Evolutionary conservation across 2,888 invertebrate genomes (phyloP).

Genomic region (Beris morrisii): DNA sequence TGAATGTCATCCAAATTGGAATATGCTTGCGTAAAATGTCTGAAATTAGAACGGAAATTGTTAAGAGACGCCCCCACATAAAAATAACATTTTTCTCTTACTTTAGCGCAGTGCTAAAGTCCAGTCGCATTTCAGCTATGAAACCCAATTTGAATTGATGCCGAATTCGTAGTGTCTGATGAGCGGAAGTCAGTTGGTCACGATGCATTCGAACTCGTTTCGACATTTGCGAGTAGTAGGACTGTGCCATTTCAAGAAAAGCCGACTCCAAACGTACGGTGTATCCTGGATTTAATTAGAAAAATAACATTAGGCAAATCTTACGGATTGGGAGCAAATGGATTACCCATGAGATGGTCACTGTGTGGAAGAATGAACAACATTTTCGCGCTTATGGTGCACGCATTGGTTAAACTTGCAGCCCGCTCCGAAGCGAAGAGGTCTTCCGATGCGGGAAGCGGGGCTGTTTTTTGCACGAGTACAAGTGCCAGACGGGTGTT

Average conservation of each 20-base stretch:
- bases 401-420: slow-evolving; percentile 84
- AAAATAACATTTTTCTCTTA: slow-evolving; percentile 47
- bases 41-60: slow-evolving; percentile 49
- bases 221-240: slow-evolving; percentile 88
- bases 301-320: neutral
- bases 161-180: slow-evolving; percentile 88
- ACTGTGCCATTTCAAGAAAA: slow-evolving; percentile 89
- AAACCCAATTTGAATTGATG: slow-evolving; percentile 98
- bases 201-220: slow-evolving; percentile 84
- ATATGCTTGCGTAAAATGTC: slow-evolving; percentile 86
- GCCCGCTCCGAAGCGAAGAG: slow-evolving; percentile 85
- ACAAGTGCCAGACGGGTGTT: slow-evolving; percentile 81
- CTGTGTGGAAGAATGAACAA: slow-evolving; percentile 90
- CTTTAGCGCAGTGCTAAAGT: slow-evolving; percentile 81
- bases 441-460: slow-evolving; percentile 79
- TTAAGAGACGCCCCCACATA: neutral
- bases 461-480: slow-evolving; percentile 82
- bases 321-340: neutral
- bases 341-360: slow-evolving; percentile 76
- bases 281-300: slow-evolving; percentile 55
- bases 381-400: slow-evolving; percentile 89
- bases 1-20: slow-evolving; percentile 85
- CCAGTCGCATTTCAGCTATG: slow-evolving; percentile 90
- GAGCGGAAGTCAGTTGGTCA: slow-evolving; percentile 86
- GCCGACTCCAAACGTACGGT: slow-evolving; percentile 84